Conservation (phyloP, 2,113 vertebrate genomes). For the Notothenia coriiceps region DNA sequence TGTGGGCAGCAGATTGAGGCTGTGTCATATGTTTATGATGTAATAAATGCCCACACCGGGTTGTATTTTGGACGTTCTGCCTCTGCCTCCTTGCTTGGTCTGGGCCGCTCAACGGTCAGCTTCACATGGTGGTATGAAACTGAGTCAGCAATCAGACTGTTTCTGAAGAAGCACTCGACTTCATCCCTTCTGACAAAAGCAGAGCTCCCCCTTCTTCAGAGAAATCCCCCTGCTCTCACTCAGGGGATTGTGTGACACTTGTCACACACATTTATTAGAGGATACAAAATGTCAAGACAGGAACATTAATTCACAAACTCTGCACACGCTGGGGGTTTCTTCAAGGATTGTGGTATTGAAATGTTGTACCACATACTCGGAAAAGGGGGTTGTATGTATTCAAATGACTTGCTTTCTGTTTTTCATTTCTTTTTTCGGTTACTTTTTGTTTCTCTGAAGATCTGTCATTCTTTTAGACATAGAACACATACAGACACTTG, state of each 20-base stretch:
- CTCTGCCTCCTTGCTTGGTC: too few relatives aligned
- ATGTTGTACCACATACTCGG: neutral
- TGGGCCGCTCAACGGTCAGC: too few relatives aligned
- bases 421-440: constrained; percentile 6
- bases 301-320: neutral
- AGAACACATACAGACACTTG: too few relatives aligned
- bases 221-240: constrained; percentile 30
- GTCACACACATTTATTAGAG: constrained; percentile 10
- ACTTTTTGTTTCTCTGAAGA: neutral
- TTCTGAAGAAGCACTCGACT: neutral
- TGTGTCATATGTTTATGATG: too few relatives aligned
- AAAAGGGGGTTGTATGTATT: neutral
- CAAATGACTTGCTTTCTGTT: neutral
- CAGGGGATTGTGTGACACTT: constrained; percentile 45
- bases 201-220: constrained; percentile 33
- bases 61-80: too few relatives aligned
- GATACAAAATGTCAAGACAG: too few relatives aligned
- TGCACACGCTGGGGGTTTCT: constrained; percentile 24
- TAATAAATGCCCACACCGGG: too few relatives aligned
- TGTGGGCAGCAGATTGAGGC: too few relatives aligned
- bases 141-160: constrained; percentile 7
- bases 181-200: constrained; percentile 39
- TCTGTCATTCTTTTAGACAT: neutral
- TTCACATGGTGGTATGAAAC: neutral
- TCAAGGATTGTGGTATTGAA: constrained; percentile 12